A percentile compares a stretch with the other conserved stretches of the same genome.
Evolutionary conservation across 2,113 vertebrate genomes (phyloP).

Genomic region (Axis porcinus): DNA sequence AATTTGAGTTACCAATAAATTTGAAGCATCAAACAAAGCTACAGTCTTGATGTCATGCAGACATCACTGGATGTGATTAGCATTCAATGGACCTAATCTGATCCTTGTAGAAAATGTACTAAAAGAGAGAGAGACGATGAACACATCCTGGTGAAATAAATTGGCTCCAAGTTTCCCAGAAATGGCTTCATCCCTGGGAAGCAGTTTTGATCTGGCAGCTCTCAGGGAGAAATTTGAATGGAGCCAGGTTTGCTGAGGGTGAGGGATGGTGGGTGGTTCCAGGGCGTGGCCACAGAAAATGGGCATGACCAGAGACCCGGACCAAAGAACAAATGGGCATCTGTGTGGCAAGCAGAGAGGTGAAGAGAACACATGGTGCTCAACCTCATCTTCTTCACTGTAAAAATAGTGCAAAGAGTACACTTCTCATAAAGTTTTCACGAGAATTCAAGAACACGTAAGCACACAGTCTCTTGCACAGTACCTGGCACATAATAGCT

Average conservation of each 20-base stretch:
- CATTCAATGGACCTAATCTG: not conserved
- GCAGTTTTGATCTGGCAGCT: not conserved
- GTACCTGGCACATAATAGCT: not conserved
- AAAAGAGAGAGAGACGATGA: slow-evolving; percentile 17
- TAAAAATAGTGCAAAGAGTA: not conserved
- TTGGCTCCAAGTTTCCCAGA: not conserved
- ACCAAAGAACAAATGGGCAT: not conserved
- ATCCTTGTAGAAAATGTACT: slow-evolving; percentile 37
- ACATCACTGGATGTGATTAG: slow-evolving; percentile 23
- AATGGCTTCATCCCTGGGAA: slow-evolving; percentile 8
- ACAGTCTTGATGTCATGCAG: not conserved
- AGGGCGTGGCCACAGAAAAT: not conserved
- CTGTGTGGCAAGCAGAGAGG: not conserved
- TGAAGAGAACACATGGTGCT: not conserved
- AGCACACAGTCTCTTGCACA: not conserved
- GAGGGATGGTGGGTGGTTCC: not conserved
- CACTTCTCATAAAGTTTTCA: not conserved
- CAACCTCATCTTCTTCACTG: not conserved
- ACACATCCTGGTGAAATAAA: slow-evolving; percentile 27
- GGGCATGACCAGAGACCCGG: not conserved
- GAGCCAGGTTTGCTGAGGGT: not conserved
- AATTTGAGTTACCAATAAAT: slow-evolving; percentile 5
- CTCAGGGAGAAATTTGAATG: not conserved
- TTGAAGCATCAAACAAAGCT: not conserved
- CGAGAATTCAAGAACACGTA: not conserved